A percentile compares a stretch with the other conserved stretches of the same genome.
phyloP scores from a whole-genome alignment of 2,113 vertebrate genomes.

The Danionella cerebrum region DNA sequence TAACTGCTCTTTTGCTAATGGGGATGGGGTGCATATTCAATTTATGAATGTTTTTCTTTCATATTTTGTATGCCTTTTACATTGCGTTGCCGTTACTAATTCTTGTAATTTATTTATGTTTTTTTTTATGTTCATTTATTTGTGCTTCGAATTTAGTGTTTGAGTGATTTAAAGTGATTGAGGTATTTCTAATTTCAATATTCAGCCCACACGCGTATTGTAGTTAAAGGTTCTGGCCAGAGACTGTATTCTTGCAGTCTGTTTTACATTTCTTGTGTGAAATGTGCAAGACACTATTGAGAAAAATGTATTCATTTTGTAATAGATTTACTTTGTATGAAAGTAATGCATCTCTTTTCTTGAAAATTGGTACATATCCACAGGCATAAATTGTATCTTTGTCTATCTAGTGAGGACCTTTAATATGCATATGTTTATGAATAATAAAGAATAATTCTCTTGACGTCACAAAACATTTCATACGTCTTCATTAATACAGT shows the following conservation, averaged over 20 bases:
- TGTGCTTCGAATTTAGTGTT: neutral
- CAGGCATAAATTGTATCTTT: conserved; percentile 33
- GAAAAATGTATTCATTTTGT: neutral
- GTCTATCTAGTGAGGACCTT: conserved; percentile 9
- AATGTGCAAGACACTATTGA: neutral
- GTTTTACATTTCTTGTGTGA: neutral
- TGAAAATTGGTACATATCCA: neutral
- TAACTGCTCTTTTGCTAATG: neutral
- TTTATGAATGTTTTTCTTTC: conserved; percentile 1
- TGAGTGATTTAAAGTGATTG: neutral
- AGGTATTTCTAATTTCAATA: neutral
- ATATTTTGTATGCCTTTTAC: neutral
- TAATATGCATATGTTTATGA: neutral
- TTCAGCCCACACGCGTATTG: neutral
- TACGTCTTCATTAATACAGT: too few species aligned
- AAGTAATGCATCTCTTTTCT: neutral
- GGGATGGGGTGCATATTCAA: neutral
- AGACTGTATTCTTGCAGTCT: conserved; percentile 8
- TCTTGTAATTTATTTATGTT: conserved; percentile 1
- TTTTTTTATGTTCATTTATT: neutral
- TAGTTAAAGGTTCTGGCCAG: neutral
- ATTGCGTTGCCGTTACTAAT: neutral
- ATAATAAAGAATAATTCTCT: too few species aligned
- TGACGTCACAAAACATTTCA: too few species aligned
- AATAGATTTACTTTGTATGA: neutral